These are phyloP conservation scores for Panzeria rudis DNA, from an alignment of 2,888 invertebrate species.

Conservation along the genomic window DNA sequence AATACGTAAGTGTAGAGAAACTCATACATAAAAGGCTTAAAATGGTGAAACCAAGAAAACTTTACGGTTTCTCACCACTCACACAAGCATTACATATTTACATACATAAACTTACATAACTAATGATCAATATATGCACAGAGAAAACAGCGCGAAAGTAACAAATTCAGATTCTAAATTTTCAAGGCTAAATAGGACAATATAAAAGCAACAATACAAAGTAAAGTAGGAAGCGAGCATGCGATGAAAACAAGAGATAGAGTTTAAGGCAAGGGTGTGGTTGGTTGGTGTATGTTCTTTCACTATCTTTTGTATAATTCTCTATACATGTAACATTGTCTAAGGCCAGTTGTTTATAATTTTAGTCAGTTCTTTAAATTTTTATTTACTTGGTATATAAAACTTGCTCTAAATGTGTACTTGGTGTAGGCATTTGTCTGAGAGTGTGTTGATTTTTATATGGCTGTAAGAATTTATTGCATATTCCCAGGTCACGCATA, in stretches of 20 bases:
- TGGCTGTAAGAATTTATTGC: slow-evolving; percentile 76
- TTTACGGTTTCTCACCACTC: background rate
- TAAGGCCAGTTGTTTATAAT: slow-evolving; percentile 35
- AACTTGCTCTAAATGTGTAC: background rate
- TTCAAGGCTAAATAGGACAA: slow-evolving; percentile 58
- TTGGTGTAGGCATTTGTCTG: background rate
- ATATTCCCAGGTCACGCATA: slow-evolving; percentile 78
- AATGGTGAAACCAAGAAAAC: background rate
- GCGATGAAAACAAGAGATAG: background rate
- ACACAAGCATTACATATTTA: background rate
- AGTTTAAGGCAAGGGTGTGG: slow-evolving; percentile 10
- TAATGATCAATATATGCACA: slow-evolving; percentile 32
- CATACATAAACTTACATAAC: background rate
- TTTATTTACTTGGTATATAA: background rate
- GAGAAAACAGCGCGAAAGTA: slow-evolving; percentile 21
- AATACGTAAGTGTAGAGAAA: background rate
- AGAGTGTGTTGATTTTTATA: slow-evolving; percentile 44
- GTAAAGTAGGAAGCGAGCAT: background rate
- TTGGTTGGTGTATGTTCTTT: background rate
- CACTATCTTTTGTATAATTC: background rate
- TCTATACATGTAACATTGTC: slow-evolving; percentile 21
- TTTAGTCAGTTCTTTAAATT: background rate
- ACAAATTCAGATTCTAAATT: slow-evolving; percentile 29
- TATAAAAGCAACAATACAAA: slow-evolving; percentile 1
- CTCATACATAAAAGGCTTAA: slow-evolving; percentile 27